These are phyloP conservation scores for Sebastes taczanowskii DNA, from an alignment of 2,797 vertebrate species.

Conservation along the genomic window DNA sequence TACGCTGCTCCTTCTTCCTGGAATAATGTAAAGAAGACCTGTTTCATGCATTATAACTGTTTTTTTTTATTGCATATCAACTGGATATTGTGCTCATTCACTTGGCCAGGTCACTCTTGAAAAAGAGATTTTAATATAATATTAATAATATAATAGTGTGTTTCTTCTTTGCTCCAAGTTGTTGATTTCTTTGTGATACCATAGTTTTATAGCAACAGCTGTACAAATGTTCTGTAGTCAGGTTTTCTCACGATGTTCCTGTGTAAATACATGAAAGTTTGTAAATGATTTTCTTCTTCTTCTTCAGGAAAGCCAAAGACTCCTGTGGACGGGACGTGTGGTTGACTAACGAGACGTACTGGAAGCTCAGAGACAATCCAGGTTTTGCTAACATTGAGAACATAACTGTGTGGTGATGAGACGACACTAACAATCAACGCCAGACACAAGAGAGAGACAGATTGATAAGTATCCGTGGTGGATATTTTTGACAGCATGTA, in stretches of 20 bases:
- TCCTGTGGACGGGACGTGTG: constrained; percentile 89
- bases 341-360: constrained; percentile 91
- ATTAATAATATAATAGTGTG: too few relatives aligned
- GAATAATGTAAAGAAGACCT: too few relatives aligned
- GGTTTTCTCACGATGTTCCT: neutral
- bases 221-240: neutral
- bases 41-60: too few relatives aligned
- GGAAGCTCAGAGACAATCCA: constrained; percentile 89
- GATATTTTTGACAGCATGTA: constrained; percentile 53
- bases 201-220: neutral
- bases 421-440: neutral
- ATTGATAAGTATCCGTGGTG: neutral
- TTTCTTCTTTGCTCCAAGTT: neutral
- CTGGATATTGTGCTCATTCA: too few relatives aligned
- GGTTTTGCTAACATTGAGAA: constrained; percentile 88
- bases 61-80: too few relatives aligned
- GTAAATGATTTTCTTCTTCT: neutral
- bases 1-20: too few relatives aligned
- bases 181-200: neutral
- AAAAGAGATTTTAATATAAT: too few relatives aligned
- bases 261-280: neutral
- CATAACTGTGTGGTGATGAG: constrained; percentile 87
- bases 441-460: neutral
- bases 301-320: constrained; percentile 85
- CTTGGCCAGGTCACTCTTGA: too few relatives aligned